A percentile compares a stretch with the other conserved stretches of the same genome.
Evolutionary conservation across 2,888 invertebrate species (phyloP).

Genomic region (Torymus aiolomorphi): DNA sequence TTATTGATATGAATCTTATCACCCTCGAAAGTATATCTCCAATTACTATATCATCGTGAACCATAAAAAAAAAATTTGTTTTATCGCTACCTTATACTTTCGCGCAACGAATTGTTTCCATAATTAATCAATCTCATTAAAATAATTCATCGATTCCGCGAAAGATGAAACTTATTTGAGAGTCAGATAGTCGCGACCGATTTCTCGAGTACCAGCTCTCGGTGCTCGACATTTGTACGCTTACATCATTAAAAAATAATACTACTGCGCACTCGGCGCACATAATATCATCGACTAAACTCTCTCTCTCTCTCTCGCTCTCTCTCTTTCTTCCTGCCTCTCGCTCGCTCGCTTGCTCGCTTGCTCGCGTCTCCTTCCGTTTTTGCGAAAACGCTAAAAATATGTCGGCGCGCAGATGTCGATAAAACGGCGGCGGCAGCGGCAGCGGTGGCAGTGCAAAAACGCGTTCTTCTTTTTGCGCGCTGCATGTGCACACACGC

Average conservation of each 20-base stretch:
- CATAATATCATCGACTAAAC: neutral
- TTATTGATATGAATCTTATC: no score
- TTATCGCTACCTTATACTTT: no score
- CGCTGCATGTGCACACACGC: constrained; percentile 25
- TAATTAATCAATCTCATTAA: no score
- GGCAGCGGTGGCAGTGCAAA: neutral
- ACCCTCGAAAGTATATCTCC: no score
- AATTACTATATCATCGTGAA: no score
- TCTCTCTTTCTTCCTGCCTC: no score
- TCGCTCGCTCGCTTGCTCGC: no score
- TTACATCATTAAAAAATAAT: neutral
- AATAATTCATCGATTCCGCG: neutral
- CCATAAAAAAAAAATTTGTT: no score
- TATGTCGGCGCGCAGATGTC: constrained; percentile 21
- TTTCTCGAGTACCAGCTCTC: neutral
- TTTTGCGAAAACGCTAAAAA: constrained; percentile 31
- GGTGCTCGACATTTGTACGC: no score
- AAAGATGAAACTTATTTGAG: neutral
- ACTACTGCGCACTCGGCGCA: neutral
- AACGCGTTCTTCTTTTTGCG: constrained; percentile 8
- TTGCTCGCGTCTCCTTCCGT: neutral
- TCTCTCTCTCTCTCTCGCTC: no score
- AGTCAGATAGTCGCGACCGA: no score
- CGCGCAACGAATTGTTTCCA: no score
- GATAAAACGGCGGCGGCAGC: neutral